These are phyloP conservation scores for Anadara kagoshimensis DNA, from an alignment of 1,140 invertebrate genomes.

Conservation along the genomic window DNA sequence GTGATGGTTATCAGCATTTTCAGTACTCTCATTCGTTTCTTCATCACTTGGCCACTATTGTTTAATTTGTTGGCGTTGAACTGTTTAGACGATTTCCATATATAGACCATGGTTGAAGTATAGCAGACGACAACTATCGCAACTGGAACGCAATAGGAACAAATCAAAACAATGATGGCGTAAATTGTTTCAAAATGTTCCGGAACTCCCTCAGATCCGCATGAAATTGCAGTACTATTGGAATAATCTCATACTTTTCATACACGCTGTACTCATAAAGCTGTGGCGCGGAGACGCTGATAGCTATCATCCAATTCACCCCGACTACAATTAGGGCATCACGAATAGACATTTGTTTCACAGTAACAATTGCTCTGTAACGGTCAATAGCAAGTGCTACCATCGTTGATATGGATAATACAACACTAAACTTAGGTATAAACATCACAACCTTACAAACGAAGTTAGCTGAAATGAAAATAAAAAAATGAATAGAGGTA, in stretches of 20 bases:
- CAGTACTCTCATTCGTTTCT: constrained; percentile 13
- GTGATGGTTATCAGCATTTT: constrained; percentile 9
- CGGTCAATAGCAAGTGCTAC: constrained; percentile 5
- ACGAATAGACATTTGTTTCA: background rate
- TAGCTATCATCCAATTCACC: constrained; percentile 3
- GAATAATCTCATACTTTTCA: constrained; percentile 1
- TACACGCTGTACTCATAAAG: constrained; percentile 16
- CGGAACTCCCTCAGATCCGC: constrained; percentile 5
- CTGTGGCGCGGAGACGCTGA: background rate
- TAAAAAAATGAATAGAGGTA: too few relatives aligned
- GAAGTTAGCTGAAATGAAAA: constrained; percentile 3
- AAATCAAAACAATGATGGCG: background rate
- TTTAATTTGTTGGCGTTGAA: too few relatives aligned
- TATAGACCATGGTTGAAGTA: background rate
- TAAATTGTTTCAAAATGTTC: constrained; percentile 15
- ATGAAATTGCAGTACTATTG: constrained; percentile 2
- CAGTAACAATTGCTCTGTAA: background rate
- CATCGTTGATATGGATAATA: constrained; percentile 8
- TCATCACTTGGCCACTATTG: background rate
- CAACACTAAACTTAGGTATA: background rate
- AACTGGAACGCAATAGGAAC: constrained; percentile 3
- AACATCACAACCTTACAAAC: constrained; percentile 20
- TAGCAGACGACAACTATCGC: constrained; percentile 1
- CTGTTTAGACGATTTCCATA: constrained; percentile 9
- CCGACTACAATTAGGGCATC: background rate